These are phyloP conservation scores for Nipponia nippon DNA, from an alignment of 2,113 vertebrate species.

Conservation along the genomic window DNA sequence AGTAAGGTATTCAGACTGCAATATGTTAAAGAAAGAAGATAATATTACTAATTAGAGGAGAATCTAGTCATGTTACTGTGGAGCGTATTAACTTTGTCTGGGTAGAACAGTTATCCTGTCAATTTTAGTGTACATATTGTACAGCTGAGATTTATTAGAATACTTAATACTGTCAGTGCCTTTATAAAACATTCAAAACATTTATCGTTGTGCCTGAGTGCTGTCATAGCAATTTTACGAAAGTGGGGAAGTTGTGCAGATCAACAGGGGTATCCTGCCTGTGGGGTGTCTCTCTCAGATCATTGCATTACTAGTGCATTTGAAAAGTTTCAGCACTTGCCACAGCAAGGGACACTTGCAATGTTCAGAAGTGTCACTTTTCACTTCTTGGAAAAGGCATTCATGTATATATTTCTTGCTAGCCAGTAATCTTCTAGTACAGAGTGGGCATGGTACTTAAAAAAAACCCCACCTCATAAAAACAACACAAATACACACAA, in stretches of 20 bases:
- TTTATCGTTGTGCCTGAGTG: neutral
- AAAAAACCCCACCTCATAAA: neutral
- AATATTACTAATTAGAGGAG: neutral
- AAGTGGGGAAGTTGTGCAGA: neutral
- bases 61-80: neutral
- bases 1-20: neutral
- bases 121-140: neutral
- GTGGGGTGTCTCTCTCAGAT: neutral
- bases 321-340: neutral
- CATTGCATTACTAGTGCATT: neutral
- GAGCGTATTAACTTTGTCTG: neutral
- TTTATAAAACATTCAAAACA: neutral
- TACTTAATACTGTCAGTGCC: neutral
- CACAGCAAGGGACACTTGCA: neutral
- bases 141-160: neutral
- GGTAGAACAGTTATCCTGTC: conserved; percentile 2
- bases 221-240: neutral
- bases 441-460: neutral
- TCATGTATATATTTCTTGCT: neutral
- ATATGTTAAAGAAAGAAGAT: neutral
- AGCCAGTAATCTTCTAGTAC: neutral
- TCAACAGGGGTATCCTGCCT: neutral
- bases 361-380: neutral
- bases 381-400: neutral
- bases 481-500: neutral